These are phyloP conservation scores for Kryptopterus vitreolus DNA, from an alignment of 2,797 vertebrate genomes.

Conservation along the genomic window DNA sequence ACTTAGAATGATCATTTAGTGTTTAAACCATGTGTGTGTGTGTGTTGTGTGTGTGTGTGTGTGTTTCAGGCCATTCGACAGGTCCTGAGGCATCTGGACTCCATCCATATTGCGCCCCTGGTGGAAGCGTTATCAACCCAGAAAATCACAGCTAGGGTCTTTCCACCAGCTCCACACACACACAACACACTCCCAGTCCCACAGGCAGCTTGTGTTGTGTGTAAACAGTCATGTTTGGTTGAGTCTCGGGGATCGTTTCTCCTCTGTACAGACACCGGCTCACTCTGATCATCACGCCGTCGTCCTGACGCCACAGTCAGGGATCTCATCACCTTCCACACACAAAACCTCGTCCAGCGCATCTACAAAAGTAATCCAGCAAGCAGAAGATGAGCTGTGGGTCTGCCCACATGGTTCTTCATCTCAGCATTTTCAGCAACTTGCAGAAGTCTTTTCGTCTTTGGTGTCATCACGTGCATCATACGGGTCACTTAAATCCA, in stretches of 20 bases:
- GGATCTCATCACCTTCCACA: neutral
- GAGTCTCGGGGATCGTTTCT: conserved; percentile 11
- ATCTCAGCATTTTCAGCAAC: neutral
- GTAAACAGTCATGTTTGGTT: conserved; percentile 16
- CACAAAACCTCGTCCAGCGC: neutral
- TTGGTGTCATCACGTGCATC: too few species aligned
- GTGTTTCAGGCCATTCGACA: conserved; percentile 88
- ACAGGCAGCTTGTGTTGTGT: conserved; percentile 21
- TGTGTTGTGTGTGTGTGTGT: conserved; percentile 54
- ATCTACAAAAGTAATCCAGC: neutral
- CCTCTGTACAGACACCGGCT: neutral
- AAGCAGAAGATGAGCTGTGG: neutral
- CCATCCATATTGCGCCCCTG: conserved; percentile 91
- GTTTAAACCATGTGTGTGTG: neutral
- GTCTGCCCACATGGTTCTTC: neutral
- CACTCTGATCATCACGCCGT: conserved; percentile 10
- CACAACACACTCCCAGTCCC: conserved; percentile 11
- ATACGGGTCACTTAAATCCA: neutral
- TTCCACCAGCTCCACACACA: conserved; percentile 35
- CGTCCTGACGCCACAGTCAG: conserved; percentile 16
- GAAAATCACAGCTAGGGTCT: conserved; percentile 83
- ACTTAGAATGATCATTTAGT: neutral
- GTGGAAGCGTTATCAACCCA: conserved; percentile 86
- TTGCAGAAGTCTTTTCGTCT: neutral
- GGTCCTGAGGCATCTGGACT: conserved; percentile 90